Base-by-base conservation (phyloP, 1,140 invertebrate species). In the Manduca sexta region DNA sequence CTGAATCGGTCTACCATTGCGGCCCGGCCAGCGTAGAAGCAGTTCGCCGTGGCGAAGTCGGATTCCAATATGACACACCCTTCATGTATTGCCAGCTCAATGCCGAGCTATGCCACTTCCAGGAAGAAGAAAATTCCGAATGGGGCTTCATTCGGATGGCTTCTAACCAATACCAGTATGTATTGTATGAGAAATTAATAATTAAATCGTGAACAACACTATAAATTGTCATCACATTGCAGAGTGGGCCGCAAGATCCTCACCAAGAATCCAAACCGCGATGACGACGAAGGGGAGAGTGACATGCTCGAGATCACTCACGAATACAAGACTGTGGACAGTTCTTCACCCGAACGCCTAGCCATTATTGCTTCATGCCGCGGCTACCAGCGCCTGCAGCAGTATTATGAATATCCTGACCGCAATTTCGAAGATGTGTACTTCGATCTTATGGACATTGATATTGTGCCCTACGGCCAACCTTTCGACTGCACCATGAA, bases 81-180 rank as follows among this genome's bases (percentile, higher is more conserved):
- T 95, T 94, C 74, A 89, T 94, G 30, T 93, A 93, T 74, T 89
- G 92, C 35, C 92, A 94, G 80, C 90, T 95, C 2, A 95, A 95
- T 72, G 92, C 93, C 2, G 93, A 95, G 63, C 79, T 92, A 17
- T 90, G 93, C 43, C 89, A 90, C 69, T 92, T 91, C 77, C 88
- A 89, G 72, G 88, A 91, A 63, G 90, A 92, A 68, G 83, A 89
- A 40, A 85, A 87, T 29, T 90, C 89, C 1, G 89, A 90, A 53
- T 91, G 90, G 90, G 90, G 91, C 35, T 92, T 90, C 71, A 84
- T 86, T 51, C 86, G 88, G 58, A 84, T 90, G 65, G 86, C 88
- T 34, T 85, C 89, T 16, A 89, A 91, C 71, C 86, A 91, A 67
- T 90, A 90, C 69, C 89, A 90, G 91, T 92, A 73, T 87, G 87